These are phyloP conservation scores for Mythimna albipuncta DNA, from an alignment of 2,888 invertebrate genomes.

Conservation along the genomic window DNA sequence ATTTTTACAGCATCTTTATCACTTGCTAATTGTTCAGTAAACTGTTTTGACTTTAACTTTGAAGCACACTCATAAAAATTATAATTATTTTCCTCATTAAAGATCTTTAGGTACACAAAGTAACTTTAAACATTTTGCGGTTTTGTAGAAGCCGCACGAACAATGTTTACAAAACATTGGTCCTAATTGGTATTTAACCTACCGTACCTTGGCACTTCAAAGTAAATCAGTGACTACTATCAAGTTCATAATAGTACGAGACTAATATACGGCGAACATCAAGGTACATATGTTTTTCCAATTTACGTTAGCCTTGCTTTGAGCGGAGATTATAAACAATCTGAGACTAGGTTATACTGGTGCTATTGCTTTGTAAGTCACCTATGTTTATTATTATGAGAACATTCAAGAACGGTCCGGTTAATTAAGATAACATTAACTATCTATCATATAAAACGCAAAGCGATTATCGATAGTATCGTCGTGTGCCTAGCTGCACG, in stretches of 20 bases:
- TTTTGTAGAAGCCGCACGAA: neutral
- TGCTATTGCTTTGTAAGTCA: neutral
- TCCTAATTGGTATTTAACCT: constrained; percentile 6
- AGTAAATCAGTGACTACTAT: constrained; percentile 3
- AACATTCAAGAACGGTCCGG: constrained; percentile 45
- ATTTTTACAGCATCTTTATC: constrained; percentile 26
- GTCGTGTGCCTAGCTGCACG: neutral
- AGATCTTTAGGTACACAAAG: neutral
- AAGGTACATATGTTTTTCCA: neutral
- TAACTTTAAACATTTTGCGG: neutral
- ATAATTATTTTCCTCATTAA: constrained; percentile 8
- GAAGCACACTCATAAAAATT: neutral
- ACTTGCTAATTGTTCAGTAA: constrained; percentile 26
- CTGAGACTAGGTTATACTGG: constrained; percentile 3
- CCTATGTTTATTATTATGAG: neutral
- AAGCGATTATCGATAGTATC: constrained; percentile 27
- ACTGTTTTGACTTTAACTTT: neutral
- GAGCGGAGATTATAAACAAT: neutral
- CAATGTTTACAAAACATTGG: constrained; percentile 3
- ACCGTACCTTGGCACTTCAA: neutral
- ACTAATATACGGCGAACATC: neutral
- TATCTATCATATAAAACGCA: neutral
- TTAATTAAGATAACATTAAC: constrained; percentile 38
- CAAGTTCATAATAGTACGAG: neutral
- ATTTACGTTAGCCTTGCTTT: neutral